Percentiles rank a stretch among this genome's conserved stretches.
phyloP scores from a whole-genome alignment of 1,140 invertebrate species.

The Diabrotica undecimpunctata region DNA sequence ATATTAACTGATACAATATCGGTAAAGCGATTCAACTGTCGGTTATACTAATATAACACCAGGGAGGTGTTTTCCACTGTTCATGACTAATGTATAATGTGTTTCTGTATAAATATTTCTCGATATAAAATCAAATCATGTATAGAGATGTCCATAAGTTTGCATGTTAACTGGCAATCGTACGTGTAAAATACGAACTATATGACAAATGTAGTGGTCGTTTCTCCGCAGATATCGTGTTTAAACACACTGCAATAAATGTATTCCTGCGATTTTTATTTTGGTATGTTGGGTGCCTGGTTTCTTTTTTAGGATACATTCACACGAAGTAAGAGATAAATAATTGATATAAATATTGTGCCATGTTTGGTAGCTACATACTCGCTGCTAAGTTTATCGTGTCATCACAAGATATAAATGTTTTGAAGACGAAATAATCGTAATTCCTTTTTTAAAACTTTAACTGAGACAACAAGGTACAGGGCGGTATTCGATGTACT shows the following conservation, averaged over 20 bases:
- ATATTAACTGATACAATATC: not conserved
- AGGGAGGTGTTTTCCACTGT: constrained; percentile 17
- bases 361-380: not conserved
- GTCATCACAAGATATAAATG: constrained; percentile 2
- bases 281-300: constrained; percentile 12
- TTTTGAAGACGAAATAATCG: constrained; percentile 1
- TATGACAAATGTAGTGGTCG: constrained; percentile 20
- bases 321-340: constrained; percentile 1
- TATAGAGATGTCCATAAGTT: constrained; percentile 24
- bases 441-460: not conserved
- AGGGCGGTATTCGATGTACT: too few species aligned
- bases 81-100: constrained; percentile 17
- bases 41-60: constrained; percentile 19
- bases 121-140: constrained; percentile 22
- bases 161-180: constrained; percentile 20
- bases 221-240: constrained; percentile 19
- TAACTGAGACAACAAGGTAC: too few species aligned
- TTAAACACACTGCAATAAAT: constrained; percentile 19
- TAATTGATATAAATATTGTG: not conserved
- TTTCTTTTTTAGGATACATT: constrained; percentile 12
- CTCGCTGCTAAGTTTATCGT: not conserved
- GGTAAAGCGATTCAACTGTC: constrained; percentile 13
- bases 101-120: constrained; percentile 21
- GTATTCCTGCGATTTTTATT: constrained; percentile 17
- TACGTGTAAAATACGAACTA: constrained; percentile 21